A percentile compares a stretch with the other conserved stretches of the same genome.
These are phyloP conservation scores for Xestoiulus laeticollis DNA, from an alignment of 2,888 invertebrate genomes.

Conservation along the genomic window DNA sequence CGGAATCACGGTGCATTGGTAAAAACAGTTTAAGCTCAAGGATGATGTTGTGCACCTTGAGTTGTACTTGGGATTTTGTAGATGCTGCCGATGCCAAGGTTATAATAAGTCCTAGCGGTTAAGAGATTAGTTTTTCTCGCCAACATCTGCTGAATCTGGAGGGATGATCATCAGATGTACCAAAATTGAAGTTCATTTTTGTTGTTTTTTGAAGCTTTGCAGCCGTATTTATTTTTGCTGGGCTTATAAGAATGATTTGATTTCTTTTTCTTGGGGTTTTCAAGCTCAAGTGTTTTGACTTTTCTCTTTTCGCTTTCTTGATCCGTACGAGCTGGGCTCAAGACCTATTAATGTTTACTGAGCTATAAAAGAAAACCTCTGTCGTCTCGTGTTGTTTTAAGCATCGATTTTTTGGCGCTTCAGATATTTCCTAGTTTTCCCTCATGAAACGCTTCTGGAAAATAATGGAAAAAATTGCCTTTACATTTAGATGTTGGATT, in stretches of 20 bases:
- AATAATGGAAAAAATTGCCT: slow-evolving; percentile 9
- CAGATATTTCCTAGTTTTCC: slow-evolving; percentile 16
- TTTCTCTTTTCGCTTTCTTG: not conserved
- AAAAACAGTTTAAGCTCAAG: no score
- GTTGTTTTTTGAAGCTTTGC: not conserved
- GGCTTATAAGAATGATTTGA: slow-evolving; percentile 38
- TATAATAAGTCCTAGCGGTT: not conserved
- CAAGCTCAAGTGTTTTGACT: slow-evolving; percentile 16
- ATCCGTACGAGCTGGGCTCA: not conserved
- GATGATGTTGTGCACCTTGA: no score
- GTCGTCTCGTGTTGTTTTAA: slow-evolving; percentile 34
- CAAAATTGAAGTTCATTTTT: slow-evolving; percentile 19
- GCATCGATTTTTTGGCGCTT: slow-evolving; percentile 27
- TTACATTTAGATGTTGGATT: not conserved
- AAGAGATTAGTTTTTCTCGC: not conserved
- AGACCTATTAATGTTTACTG: slow-evolving; percentile 43
- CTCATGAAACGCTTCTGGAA: not conserved
- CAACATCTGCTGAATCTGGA: slow-evolving; percentile 8
- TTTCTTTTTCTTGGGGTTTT: slow-evolving; percentile 19
- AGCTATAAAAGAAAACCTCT: slow-evolving; percentile 23
- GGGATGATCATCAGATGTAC: not conserved
- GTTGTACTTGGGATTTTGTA: no score
- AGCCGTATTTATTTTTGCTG: not conserved
- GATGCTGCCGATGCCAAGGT: not conserved
- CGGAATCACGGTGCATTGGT: no score